These are phyloP conservation scores for Ornithoptera alexandrae DNA, from an alignment of 2,888 invertebrate genomes.

Conservation along the genomic window DNA sequence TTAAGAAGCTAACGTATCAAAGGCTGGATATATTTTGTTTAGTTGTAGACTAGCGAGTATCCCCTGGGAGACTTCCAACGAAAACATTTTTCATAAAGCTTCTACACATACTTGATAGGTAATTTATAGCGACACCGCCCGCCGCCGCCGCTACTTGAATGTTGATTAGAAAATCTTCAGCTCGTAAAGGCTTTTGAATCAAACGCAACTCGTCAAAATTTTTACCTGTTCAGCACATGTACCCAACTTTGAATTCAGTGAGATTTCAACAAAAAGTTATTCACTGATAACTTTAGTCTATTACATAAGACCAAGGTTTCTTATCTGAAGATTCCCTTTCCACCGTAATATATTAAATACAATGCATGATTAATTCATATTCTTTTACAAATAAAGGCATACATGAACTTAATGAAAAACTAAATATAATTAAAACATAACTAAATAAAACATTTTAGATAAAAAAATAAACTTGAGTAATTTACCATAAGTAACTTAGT, in stretches of 20 bases:
- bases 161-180: slow-evolving; percentile 66
- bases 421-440: too few relatives aligned
- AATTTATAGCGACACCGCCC: slow-evolving; percentile 74
- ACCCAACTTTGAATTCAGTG: slow-evolving; percentile 2
- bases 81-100: slow-evolving; percentile 76
- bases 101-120: slow-evolving; percentile 72
- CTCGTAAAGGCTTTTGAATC: slow-evolving; percentile 47
- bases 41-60: slow-evolving; percentile 52
- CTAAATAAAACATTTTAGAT: too few relatives aligned
- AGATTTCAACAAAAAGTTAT: slow-evolving; percentile 3
- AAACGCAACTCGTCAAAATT: slow-evolving; percentile 40
- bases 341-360: too few relatives aligned
- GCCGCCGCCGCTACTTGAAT: slow-evolving; percentile 63
- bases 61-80: slow-evolving; percentile 49
- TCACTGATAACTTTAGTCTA: slow-evolving; percentile 4
- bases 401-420: too few relatives aligned
- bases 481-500: too few relatives aligned
- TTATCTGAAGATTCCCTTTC: background rate
- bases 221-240: slow-evolving; percentile 20
- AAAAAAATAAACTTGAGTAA: too few relatives aligned
- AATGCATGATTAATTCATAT: too few relatives aligned
- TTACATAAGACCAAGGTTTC: background rate
- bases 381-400: too few relatives aligned
- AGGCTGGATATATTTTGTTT: slow-evolving; percentile 56
- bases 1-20: slow-evolving; percentile 56